A percentile compares a stretch with the other conserved stretches of the same genome.
phyloP scores from a whole-genome alignment of 2,797 vertebrate genomes.

The Arctocebus calabarensis region DNA sequence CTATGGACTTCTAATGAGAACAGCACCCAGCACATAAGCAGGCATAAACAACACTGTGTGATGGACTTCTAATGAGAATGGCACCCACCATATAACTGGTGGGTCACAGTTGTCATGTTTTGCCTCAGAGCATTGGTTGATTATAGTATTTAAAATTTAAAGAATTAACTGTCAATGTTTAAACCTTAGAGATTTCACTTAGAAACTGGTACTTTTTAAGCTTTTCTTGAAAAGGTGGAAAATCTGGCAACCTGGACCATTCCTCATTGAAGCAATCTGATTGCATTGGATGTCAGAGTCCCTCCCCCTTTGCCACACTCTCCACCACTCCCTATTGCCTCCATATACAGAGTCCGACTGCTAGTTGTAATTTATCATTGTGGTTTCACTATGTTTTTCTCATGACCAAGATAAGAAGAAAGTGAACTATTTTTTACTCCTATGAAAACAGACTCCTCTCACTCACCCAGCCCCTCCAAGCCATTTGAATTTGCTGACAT shows the following conservation, averaged over 20 bases:
- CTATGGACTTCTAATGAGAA: background rate
- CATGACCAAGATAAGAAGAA: background rate
- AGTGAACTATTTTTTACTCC: background rate
- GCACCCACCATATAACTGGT: background rate
- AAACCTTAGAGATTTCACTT: background rate
- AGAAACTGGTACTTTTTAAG: background rate
- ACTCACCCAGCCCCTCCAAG: fast-evolving
- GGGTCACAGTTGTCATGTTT: background rate
- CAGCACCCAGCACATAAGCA: no score
- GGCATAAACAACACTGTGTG: background rate
- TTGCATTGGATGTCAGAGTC: fast-evolving
- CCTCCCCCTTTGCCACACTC: background rate
- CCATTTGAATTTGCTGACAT: background rate
- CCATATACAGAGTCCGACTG: background rate
- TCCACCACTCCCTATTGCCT: background rate
- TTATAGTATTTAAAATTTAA: background rate
- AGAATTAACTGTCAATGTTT: background rate
- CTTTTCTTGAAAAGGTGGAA: background rate
- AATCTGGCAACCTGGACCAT: background rate
- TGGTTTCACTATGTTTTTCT: background rate
- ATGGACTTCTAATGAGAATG: background rate
- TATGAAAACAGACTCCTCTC: background rate
- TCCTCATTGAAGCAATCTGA: background rate
- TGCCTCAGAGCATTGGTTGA: background rate
- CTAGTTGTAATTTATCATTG: background rate